phyloP scores from a whole-genome alignment of 2,113 vertebrate species.

The Phalacrocorax pelagicus region DNA sequence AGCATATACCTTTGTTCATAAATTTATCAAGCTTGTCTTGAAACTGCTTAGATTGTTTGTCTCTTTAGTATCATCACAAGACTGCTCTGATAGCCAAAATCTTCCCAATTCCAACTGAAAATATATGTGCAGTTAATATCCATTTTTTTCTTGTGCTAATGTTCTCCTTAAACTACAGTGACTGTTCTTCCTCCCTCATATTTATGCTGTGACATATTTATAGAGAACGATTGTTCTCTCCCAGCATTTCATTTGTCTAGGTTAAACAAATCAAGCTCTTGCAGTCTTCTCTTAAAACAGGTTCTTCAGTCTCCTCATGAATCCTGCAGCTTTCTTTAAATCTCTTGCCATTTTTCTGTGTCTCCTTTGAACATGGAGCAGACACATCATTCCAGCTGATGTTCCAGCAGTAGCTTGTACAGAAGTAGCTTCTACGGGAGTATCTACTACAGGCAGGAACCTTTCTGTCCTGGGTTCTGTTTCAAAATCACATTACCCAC shows the following conservation, averaged over 20 bases:
- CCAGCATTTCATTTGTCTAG: conserved; percentile 49
- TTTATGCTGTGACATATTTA: conserved; percentile 49
- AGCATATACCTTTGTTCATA: not conserved
- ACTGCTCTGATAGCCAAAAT: not conserved
- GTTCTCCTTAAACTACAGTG: conserved; percentile 42
- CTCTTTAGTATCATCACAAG: not conserved
- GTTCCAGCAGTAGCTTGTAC: not conserved
- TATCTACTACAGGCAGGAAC: not conserved
- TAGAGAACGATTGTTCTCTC: conserved; percentile 48
- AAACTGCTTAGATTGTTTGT: conserved; percentile 12
- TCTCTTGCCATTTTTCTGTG: not conserved
- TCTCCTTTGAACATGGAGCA: not conserved
- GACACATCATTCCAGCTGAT: not conserved
- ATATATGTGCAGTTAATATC: conserved; percentile 23
- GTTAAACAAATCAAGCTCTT: conserved; percentile 56
- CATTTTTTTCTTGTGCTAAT: conserved; percentile 6
- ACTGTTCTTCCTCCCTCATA: conserved; percentile 45
- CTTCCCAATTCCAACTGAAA: not conserved
- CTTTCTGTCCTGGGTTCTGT: not conserved
- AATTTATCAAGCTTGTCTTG: conserved; percentile 14
- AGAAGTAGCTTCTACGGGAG: not conserved
- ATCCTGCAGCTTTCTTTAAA: not conserved
- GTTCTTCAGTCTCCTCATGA: not conserved
- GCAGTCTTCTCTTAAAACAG: not conserved
- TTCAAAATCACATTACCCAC: not conserved